Percentiles rank a stretch among this genome's conserved stretches.
These are phyloP conservation scores for Dryomyza anilis DNA, from an alignment of 2,888 invertebrate genomes.

Conservation along the genomic window DNA sequence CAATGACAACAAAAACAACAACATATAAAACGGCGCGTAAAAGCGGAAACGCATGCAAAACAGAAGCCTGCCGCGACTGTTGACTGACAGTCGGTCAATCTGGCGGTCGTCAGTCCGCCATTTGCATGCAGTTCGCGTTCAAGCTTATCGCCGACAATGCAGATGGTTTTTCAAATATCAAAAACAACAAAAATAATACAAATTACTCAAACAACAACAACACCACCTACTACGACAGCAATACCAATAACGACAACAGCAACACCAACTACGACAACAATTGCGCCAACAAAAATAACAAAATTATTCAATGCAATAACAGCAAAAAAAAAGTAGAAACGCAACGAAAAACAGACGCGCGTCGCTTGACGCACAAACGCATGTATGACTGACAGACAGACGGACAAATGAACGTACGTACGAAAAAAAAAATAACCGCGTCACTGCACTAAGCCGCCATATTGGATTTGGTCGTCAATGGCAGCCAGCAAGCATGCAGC, in stretches of 20 bases:
- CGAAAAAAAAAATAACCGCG: too few species aligned
- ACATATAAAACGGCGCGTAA: too few species aligned
- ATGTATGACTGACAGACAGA: background rate
- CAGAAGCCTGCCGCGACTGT: background rate
- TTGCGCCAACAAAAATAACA: background rate
- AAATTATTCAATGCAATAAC: background rate
- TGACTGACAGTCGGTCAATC: background rate
- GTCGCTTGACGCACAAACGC: background rate
- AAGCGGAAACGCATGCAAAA: background rate
- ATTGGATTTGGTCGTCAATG: too few species aligned
- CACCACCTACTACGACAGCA: background rate
- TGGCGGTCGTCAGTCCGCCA: background rate
- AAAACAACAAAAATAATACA: background rate
- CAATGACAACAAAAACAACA: too few species aligned
- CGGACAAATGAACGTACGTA: too few species aligned
- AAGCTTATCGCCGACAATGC: background rate
- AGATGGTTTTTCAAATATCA: background rate
- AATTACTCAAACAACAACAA: background rate
- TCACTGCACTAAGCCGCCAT: background rate
- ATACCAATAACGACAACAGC: background rate
- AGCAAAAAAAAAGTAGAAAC: background rate
- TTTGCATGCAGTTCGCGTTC: conserved; percentile 11
- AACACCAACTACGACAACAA: background rate
- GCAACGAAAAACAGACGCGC: conserved; percentile 4
- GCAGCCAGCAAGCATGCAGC: too few species aligned